Evolutionary conservation across 2,113 vertebrate genomes (phyloP).

Genomic region (Ginglymostoma cirratum): DNA sequence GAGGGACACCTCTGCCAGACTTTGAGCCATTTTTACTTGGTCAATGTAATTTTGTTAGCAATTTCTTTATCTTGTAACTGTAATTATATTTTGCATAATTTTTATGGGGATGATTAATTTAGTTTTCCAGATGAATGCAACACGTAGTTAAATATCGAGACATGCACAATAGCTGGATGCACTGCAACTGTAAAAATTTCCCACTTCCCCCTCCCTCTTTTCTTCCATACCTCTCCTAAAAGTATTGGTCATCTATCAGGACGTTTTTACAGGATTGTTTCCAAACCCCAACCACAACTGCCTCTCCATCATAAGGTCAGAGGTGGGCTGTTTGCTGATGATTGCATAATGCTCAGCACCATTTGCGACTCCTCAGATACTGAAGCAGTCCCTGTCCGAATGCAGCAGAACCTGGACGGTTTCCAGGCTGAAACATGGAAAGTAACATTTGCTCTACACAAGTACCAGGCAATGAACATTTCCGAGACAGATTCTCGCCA

Average conservation of each 20-base stretch:
- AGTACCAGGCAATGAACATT: too few species aligned
- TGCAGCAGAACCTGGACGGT: too few species aligned
- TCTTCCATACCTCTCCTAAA: background rate
- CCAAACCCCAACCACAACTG: too few species aligned
- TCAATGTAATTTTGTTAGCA: background rate
- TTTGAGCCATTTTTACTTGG: background rate
- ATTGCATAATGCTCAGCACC: too few species aligned
- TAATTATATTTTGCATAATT: background rate
- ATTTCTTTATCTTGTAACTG: background rate
- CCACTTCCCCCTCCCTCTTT: background rate
- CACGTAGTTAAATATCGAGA: background rate
- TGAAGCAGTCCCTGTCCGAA: too few species aligned
- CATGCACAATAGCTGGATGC: background rate
- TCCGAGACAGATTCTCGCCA: too few species aligned
- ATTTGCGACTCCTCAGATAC: too few species aligned
- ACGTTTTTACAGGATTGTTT: too few species aligned
- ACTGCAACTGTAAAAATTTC: background rate
- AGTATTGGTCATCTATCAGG: background rate
- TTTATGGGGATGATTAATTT: background rate
- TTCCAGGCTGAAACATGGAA: too few species aligned
- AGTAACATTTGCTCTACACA: too few species aligned
- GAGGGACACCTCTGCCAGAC: background rate
- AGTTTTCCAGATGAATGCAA: background rate
- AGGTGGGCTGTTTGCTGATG: too few species aligned
- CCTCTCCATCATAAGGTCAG: too few species aligned